Conservation (phyloP, 2,888 invertebrate genomes). For the Ormyrus labotus region DNA sequence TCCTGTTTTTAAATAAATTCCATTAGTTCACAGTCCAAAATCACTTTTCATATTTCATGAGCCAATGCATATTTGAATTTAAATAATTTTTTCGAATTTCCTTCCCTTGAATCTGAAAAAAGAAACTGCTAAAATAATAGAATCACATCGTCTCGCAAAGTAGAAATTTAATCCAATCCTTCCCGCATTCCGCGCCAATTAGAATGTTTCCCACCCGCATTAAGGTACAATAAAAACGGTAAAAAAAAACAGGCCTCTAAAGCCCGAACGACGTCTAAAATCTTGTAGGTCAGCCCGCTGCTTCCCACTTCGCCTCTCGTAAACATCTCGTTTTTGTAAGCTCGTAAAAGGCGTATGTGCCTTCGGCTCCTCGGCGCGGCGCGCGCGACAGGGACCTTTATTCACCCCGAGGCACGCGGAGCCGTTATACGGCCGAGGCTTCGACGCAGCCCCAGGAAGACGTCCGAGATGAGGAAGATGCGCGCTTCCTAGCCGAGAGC, state of each 20-base stretch:
- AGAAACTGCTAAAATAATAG: no score
- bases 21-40: no score
- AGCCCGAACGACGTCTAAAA: slow-evolving; percentile 24
- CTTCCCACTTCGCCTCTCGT: slow-evolving; percentile 24
- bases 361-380: background rate
- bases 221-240: background rate
- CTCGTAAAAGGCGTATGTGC: slow-evolving; percentile 25
- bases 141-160: no score
- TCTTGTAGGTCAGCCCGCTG: slow-evolving; percentile 26
- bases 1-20: no score
- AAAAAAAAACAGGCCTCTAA: background rate
- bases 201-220: no score
- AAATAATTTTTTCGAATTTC: no score
- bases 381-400: no score
- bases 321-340: slow-evolving; percentile 38
- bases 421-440: background rate
- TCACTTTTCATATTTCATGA: no score
- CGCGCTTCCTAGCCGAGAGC: background rate
- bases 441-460: background rate
- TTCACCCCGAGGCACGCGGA: background rate
- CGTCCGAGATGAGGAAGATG: slow-evolving; percentile 7
- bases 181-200: no score
- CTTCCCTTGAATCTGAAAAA: no score
- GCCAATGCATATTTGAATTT: no score
- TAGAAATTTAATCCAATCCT: no score